Evolutionary conservation across 2,888 invertebrate species (phyloP).

Genomic region (Folsomia candida): DNA sequence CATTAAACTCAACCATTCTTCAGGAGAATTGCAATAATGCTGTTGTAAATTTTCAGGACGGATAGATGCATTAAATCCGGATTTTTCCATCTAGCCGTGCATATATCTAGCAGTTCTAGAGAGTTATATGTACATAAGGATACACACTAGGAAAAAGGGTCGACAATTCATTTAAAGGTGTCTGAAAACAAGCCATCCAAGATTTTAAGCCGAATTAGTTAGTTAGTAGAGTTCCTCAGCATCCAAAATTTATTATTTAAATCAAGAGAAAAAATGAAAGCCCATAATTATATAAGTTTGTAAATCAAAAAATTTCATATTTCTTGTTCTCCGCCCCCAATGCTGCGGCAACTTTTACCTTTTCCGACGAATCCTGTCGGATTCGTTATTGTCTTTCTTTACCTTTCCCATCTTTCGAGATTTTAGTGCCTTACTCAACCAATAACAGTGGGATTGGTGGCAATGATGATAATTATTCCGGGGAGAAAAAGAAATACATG

Average conservation of each 20-base stretch:
- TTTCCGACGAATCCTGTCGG: conserved; percentile 9
- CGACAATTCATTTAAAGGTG: neutral
- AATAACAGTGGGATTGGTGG: neutral
- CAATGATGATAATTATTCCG: conserved; percentile 10
- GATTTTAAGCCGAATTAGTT: conserved; percentile 13
- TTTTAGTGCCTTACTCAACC: conserved; percentile 12
- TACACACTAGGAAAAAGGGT: conserved; percentile 11
- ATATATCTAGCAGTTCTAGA: conserved; percentile 1
- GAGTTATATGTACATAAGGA: conserved; percentile 31
- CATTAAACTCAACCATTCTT: neutral
- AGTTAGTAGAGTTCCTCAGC: conserved; percentile 1
- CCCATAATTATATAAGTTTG: conserved; percentile 51
- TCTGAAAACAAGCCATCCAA: neutral
- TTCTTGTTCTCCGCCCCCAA: conserved; percentile 41
- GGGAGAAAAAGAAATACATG: neutral
- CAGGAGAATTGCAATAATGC: neutral
- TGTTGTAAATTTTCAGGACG: no score
- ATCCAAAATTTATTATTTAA: conserved; percentile 20
- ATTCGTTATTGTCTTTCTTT: conserved; percentile 6
- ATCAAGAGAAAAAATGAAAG: conserved; percentile 26
- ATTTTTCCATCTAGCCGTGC: neutral
- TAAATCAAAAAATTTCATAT: conserved; percentile 49
- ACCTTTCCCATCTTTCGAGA: conserved; percentile 12
- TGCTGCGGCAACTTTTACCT: conserved; percentile 42
- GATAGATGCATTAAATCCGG: neutral